phyloP scores from a whole-genome alignment of 2,113 vertebrate species.

The Anthoscopus minutus region DNA sequence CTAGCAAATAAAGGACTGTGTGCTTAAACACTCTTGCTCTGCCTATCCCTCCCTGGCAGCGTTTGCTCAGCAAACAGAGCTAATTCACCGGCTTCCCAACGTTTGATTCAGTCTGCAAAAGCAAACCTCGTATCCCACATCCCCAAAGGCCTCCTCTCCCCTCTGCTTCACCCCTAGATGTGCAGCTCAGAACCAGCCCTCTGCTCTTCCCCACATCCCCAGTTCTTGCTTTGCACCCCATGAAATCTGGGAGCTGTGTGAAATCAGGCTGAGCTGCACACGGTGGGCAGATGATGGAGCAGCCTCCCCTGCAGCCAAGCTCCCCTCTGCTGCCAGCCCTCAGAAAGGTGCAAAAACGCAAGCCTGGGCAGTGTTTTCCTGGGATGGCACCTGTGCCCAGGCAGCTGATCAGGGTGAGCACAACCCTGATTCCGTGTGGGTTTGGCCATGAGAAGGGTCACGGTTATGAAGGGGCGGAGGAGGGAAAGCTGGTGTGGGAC shows the following conservation, averaged over 20 bases:
- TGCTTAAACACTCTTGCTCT: slow-evolving; percentile 38
- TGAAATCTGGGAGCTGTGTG: not conserved
- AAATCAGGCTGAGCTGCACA: not conserved
- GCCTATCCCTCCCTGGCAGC: slow-evolving; percentile 37
- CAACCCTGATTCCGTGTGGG: rapidly evolving
- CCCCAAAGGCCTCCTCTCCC: not conserved
- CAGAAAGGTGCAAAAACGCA: not conserved
- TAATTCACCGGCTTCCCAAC: slow-evolving; percentile 54
- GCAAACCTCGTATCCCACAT: not conserved
- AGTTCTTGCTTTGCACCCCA: not conserved
- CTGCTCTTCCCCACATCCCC: not conserved
- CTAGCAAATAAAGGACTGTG: slow-evolving; percentile 56
- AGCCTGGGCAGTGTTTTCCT: not conserved
- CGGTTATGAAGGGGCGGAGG: not conserved
- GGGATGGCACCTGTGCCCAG: not conserved
- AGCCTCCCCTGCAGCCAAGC: not conserved
- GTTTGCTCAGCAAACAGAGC: slow-evolving; percentile 74
- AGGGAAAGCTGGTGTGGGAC: not conserved
- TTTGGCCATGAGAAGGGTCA: not conserved
- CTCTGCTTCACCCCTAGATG: rapidly evolving
- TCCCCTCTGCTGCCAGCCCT: not conserved
- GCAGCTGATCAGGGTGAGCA: not conserved
- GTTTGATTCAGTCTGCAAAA: not conserved
- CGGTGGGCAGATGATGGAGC: not conserved
- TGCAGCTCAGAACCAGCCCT: not conserved